Conservation (phyloP, 2,113 vertebrate species). For the Neogobius melanostomus region DNA sequence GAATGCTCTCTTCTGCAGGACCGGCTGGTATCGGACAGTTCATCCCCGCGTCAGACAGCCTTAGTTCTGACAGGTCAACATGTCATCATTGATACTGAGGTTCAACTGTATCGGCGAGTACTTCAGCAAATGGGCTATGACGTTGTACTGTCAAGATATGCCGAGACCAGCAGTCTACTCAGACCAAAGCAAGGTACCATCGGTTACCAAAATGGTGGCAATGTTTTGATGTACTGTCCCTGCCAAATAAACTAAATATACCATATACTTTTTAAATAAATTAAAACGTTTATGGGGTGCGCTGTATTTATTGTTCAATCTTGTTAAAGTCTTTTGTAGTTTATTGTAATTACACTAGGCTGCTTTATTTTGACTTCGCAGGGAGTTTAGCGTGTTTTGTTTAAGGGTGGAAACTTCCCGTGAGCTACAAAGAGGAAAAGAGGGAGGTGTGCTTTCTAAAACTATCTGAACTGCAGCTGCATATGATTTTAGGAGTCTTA, state of each 20-base stretch:
- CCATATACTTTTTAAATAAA: too few relatives aligned
- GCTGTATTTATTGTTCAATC: too few relatives aligned
- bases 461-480: slow-evolving; percentile 2
- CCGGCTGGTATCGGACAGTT: slow-evolving; percentile 25
- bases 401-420: slow-evolving; percentile 48
- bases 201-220: too few relatives aligned
- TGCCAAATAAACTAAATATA: too few relatives aligned
- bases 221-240: too few relatives aligned
- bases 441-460: background rate
- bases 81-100: slow-evolving; percentile 62
- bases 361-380: slow-evolving; percentile 8
- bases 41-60: slow-evolving; percentile 38
- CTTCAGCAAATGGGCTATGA: slow-evolving; percentile 77
- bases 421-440: slow-evolving; percentile 4
- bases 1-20: slow-evolving; percentile 62
- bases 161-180: slow-evolving; percentile 54
- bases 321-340: background rate
- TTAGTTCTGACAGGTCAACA: slow-evolving; percentile 76
- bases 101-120: slow-evolving; percentile 77
- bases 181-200: slow-evolving; percentile 40
- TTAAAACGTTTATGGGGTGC: too few relatives aligned
- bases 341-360: background rate
- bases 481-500: slow-evolving; percentile 40
- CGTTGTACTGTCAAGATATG: slow-evolving; percentile 75
- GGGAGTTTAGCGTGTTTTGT: slow-evolving; percentile 12